Percentiles rank a stretch among this genome's conserved stretches.
Conservation (phyloP, 2,113 vertebrate genomes). For the Anarhynchus alexandrinus region DNA sequence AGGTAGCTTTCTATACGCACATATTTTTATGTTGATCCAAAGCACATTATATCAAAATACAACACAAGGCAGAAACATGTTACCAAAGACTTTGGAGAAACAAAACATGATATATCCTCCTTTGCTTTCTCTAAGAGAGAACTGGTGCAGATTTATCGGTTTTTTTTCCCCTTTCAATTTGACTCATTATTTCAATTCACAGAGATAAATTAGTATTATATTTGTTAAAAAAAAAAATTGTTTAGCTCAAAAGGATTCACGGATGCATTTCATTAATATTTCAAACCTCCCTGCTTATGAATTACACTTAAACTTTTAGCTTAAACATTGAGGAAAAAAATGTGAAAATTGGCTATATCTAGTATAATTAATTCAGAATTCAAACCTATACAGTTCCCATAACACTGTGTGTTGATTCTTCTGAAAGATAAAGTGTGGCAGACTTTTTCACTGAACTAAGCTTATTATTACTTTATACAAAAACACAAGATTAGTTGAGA, state of each 20-base stretch:
- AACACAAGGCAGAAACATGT: not conserved
- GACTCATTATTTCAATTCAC: not conserved
- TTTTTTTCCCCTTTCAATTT: rapidly evolving
- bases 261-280: not conserved
- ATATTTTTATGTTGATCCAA: not conserved
- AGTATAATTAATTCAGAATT: not conserved
- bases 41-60: not conserved
- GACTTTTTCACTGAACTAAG: not conserved
- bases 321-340: not conserved
- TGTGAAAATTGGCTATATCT: not conserved
- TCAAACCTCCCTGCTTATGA: not conserved
- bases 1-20: not conserved
- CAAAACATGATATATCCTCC: not conserved
- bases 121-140: not conserved
- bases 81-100: not conserved
- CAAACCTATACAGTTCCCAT: not conserved
- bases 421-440: not conserved
- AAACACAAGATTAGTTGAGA: not conserved
- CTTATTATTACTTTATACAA: not conserved
- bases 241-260: not conserved
- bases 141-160: not conserved
- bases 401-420: not conserved
- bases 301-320: not conserved
- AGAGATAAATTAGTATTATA: not conserved
- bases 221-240: not conserved